phyloP scores from a whole-genome alignment of 2,797 vertebrate genomes.

The Danio kyathit region DNA sequence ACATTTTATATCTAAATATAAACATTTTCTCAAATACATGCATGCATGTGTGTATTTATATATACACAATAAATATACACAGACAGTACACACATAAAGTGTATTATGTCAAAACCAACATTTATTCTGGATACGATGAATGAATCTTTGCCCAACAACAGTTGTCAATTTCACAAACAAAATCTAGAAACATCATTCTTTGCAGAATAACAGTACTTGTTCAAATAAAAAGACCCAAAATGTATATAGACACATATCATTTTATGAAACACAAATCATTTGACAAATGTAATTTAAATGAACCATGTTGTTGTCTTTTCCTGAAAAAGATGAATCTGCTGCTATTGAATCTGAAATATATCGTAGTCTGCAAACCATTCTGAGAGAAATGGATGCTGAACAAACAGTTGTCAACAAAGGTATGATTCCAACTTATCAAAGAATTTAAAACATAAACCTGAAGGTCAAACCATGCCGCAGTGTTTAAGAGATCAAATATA shows the following conservation, averaged over 20 bases:
- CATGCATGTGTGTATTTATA: too few relatives aligned
- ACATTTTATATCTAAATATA: too few relatives aligned
- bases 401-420: conserved; percentile 82
- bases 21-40: too few relatives aligned
- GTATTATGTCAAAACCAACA: too few relatives aligned
- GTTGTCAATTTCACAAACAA: too few relatives aligned
- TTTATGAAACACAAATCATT: neutral
- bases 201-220: neutral
- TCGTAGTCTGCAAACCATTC: conserved; percentile 85
- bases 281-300: neutral
- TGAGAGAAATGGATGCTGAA: conserved; percentile 80
- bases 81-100: too few relatives aligned
- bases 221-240: neutral
- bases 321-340: conserved; percentile 42
- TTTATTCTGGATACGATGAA: too few relatives aligned
- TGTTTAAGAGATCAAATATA: neutral
- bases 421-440: conserved; percentile 59
- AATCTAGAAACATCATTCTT: neutral
- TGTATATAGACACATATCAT: neutral
- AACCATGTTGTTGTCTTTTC: neutral
- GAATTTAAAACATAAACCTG: neutral
- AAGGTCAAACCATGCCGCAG: neutral
- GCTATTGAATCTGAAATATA: conserved; percentile 87
- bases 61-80: too few relatives aligned
- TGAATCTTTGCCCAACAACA: too few relatives aligned